A percentile compares a stretch with the other conserved stretches of the same genome.
These are phyloP conservation scores for Brachionus rubens DNA, from an alignment of 1,140 invertebrate genomes.

Conservation along the genomic window DNA sequence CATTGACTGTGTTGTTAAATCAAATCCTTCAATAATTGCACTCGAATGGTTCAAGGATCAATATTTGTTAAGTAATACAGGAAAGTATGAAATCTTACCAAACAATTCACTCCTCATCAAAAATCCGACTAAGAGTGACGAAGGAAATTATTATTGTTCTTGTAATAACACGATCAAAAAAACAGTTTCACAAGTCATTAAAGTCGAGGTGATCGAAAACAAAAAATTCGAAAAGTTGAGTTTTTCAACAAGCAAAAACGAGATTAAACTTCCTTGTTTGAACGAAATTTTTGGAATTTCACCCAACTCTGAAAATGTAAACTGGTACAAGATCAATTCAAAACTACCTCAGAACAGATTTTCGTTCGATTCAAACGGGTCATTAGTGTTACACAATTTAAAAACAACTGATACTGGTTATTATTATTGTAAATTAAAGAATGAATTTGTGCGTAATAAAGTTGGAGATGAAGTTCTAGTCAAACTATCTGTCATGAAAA, in stretches of 20 bases:
- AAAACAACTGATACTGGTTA: not conserved
- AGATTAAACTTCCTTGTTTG: conserved; percentile 5
- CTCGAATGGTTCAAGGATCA: conserved; percentile 45
- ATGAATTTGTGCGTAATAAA: not conserved
- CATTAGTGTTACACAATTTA: not conserved
- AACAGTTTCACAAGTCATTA: not conserved
- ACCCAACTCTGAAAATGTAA: not conserved
- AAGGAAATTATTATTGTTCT: conserved; percentile 29
- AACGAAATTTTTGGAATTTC: not conserved
- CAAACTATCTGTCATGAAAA: not conserved
- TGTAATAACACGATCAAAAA: conserved; percentile 40
- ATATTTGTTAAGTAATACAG: conserved; percentile 33
- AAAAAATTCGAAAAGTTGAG: conserved; percentile 11
- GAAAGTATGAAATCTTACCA: conserved; percentile 34
- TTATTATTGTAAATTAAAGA: conserved; percentile 8
- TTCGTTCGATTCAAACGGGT: not conserved
- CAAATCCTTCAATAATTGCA: conserved; percentile 4
- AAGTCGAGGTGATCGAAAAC: not conserved
- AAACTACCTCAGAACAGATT: conserved; percentile 27
- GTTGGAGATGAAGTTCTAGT: not conserved
- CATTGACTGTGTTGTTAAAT: conserved; percentile 15
- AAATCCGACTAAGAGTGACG: not conserved
- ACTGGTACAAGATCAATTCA: conserved; percentile 32
- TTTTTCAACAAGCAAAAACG: not conserved
- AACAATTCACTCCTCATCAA: conserved; percentile 41